Base-by-base conservation (phyloP, 2,888 invertebrate genomes). In the Hetaerina titia region DNA sequence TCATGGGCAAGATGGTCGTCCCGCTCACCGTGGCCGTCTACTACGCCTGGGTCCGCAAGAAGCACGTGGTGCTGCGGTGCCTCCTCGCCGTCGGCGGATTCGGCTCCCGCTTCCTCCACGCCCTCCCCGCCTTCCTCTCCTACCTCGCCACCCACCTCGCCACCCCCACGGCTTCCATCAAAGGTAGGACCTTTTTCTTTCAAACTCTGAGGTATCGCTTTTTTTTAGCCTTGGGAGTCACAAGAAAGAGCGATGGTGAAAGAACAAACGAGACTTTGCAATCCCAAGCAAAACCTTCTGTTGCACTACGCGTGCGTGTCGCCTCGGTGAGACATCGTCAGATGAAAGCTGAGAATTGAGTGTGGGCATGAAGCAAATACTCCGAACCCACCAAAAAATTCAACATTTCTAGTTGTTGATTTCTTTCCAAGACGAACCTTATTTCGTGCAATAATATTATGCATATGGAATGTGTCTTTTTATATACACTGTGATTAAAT, bases 81-180 rank as follows among this genome's bases (percentile, higher is more conserved):
- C 56, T 92, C 15, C 69, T 92, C 7, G 92, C 92, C 15, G 69
- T 92, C 45, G 92, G 92, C 2, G 56, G 69, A 0, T 69, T 92
- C 0, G 92, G 64, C 6, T 64, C 69, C 45, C 25, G 56, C 7
- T 22, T 92, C 45, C 69, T 69, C 19, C 69, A 74, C 56, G 69
- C 56, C 22, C 22, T 92, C 11, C 69, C 92, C 6, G 74, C 92
- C 7, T 74, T 92, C n/a, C 69, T 92, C 64, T 92, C 92, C 7
- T 69, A 69, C 74, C 69, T 92, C 56, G 92, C 92, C 69, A 92
- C 69, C 56, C 92, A 92, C n/a, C n/a, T 92, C 1, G 92, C 92
- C 69, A 69, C 64, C 19, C 92, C 92, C 45, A 92, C 92, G 7
- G 69, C 69, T 4, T 92, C 92, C 69, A 92, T 92, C 92, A 92